A percentile compares a stretch with the other conserved stretches of the same genome.
Evolutionary conservation across 2,888 invertebrate genomes (phyloP).

Genomic region (Petrolisthes cinctipes): DNA sequence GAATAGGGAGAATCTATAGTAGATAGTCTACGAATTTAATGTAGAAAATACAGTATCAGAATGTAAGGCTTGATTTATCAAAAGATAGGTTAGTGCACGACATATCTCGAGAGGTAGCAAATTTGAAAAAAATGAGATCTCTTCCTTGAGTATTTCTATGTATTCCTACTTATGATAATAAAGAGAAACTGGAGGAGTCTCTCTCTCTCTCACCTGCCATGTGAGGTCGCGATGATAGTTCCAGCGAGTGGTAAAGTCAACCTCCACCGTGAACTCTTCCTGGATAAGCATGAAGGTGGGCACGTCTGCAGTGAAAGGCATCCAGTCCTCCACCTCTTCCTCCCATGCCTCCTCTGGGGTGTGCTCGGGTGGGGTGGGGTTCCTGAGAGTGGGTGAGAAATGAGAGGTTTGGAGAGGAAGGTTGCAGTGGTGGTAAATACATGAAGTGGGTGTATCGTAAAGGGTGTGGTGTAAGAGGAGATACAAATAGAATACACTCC

Average conservation of each 20-base stretch:
- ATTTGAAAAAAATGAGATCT: no score
- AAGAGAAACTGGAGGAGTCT: not conserved
- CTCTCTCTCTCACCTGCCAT: not conserved
- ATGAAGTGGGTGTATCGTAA: not conserved
- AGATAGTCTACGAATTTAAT: no score
- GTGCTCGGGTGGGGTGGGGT: slow-evolving; percentile 43
- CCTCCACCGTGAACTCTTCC: slow-evolving; percentile 30
- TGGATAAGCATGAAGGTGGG: slow-evolving; percentile 42
- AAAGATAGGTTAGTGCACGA: no score
- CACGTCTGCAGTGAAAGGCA: not conserved
- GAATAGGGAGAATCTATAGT: no score
- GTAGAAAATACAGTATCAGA: no score
- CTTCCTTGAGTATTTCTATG: not conserved
- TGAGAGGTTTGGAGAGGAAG: not conserved
- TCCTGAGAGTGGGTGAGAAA: not conserved
- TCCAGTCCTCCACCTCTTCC: slow-evolving; percentile 20
- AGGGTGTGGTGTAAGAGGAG: not conserved
- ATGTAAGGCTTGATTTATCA: no score
- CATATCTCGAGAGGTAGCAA: no score
- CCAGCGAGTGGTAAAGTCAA: slow-evolving; percentile 46
- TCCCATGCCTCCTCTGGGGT: slow-evolving; percentile 19
- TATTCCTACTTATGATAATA: not conserved
- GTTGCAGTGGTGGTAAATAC: not conserved
- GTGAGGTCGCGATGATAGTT: slow-evolving; percentile 28
- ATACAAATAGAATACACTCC: no score